A percentile compares a stretch with the other conserved stretches of the same genome.
phyloP scores from a whole-genome alignment of 2,797 vertebrate species.

The Coregonus sp. region DNA sequence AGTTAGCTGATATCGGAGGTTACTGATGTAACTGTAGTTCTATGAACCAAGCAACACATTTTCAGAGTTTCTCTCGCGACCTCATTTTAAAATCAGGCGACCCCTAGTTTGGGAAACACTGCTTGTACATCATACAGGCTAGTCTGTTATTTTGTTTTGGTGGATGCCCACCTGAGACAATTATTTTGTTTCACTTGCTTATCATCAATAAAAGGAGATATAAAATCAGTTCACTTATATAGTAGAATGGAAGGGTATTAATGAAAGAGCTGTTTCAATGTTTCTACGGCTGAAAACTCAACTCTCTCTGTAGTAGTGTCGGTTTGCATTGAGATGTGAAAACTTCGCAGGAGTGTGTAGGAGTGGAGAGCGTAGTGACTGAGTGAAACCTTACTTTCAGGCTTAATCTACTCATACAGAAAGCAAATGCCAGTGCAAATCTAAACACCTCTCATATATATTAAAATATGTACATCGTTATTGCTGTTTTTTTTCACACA shows the following conservation, averaged over 20 bases:
- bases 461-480: conserved; percentile 3
- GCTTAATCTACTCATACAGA: conserved; percentile 21
- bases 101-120: too few relatives aligned
- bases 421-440: conserved; percentile 11
- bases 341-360: conserved; percentile 4
- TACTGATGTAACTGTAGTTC: too few relatives aligned
- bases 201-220: background rate
- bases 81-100: too few relatives aligned
- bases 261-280: conserved; percentile 1
- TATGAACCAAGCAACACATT: too few relatives aligned
- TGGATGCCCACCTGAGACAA: too few relatives aligned
- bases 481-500: background rate
- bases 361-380: conserved; percentile 13
- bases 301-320: conserved; percentile 9
- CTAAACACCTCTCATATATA: background rate
- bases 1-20: too few relatives aligned
- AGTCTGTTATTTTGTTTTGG: background rate
- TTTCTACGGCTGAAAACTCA: background rate
- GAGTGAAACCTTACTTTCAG: conserved; percentile 29
- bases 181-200: background rate
- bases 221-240: background rate
- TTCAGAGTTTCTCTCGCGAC: too few relatives aligned
- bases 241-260: conserved; percentile 12
- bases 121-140: background rate
- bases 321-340: conserved; percentile 22